Evolutionary conservation across 2,797 vertebrate species (phyloP), one percentile per base, ranked within the genome.

Genomic region (Poeciliopsis gracilis): DNA sequence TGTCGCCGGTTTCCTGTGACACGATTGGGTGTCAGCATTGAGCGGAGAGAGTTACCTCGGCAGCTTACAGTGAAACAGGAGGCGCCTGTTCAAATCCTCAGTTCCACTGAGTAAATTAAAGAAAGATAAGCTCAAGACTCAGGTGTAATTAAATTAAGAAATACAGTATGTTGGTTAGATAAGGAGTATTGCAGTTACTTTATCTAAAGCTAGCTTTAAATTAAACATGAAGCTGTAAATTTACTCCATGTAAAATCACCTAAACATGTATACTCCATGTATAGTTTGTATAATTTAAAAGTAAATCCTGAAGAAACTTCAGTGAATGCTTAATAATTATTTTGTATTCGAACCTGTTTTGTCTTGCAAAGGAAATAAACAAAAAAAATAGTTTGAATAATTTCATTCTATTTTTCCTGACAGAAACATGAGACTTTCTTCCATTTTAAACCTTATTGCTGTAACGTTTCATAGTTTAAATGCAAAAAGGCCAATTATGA

Each of bases 1-100:
- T 87, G 82, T 86, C 83, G 78, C 43, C 25, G 33, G 88, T 83
- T 75, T 94, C 90, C 85, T 80, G 86, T 92, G 91, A 91, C 89
- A 87, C 8, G 84, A 88, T 88, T 82, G 71, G 77, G 86, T 91
- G 91, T 92, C 92, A 75, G 77, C 76, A 18, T 47, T 72, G 82
- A 88, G 86, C 77, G 78, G 77, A 91, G 87, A 84, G 86, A 85
- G 85, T 88, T 83, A 90, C 88, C 82, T 43, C 69, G 30, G 49
- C 71, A 72, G 73, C 73, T 74, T 63, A 75, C 47, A 15, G 76
- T 78, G 90, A 84, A 93, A 93, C 82, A 71, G 45, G 82, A 92
- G 90, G 89, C 2, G 73, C 71, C 71, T 28, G 63, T 46, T 41
- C 45, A 1, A 53, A 67, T 18, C 78, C 77, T 45, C 55, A 53